Evolutionary conservation across 2,797 vertebrate species (phyloP), one percentile per base, ranked within the genome.

Genomic region (Luscinia luscinia): DNA sequence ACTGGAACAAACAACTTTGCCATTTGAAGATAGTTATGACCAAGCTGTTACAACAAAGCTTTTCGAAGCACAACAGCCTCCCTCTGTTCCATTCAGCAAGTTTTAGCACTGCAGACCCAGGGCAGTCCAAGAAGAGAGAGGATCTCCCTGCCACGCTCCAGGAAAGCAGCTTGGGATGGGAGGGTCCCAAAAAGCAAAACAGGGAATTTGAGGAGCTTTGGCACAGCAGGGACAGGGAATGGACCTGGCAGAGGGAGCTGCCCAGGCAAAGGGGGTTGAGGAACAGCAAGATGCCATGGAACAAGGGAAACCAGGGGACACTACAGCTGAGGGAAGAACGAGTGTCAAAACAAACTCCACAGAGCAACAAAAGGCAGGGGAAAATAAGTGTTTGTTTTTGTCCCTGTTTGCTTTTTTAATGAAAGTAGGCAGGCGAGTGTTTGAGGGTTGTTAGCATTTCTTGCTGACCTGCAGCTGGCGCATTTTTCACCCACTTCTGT

Each of bases 401-500:
- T 61, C 72, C 48, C 32, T 86, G 72, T 92, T 96, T 94, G 78
- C 72, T 90, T 89, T 89, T 83, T 87, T 94, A 96, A 95, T 87
- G 92, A 91, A 92, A 95, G 85, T 85, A 93, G 89, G 81, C 91
- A 93, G 78, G 49, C 27, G 3, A 83, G 57, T 54, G 54, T 90
- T 92, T 82, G 64, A 70, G 81, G 51, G 32, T 55, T 89, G 81
- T 95, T 87, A 95, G 86, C 64, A 4, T 94, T 95, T 95, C 78
- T 67, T 93, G 55, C 90, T 94, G 88, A 89, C 78, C 88, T 94
- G 84, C 93, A 93, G 92, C 88, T 96, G 93, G 81, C 15, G 20
- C 86, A 90, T 96, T 96, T 95, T 96, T 95, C 84, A 94, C 86
- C 86, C 92, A 61, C 81, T 95, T 95, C 96, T 95, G 89, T 95